phyloP scores from a whole-genome alignment of 2,113 vertebrate species.

The Epinephelus lanceolatus region DNA sequence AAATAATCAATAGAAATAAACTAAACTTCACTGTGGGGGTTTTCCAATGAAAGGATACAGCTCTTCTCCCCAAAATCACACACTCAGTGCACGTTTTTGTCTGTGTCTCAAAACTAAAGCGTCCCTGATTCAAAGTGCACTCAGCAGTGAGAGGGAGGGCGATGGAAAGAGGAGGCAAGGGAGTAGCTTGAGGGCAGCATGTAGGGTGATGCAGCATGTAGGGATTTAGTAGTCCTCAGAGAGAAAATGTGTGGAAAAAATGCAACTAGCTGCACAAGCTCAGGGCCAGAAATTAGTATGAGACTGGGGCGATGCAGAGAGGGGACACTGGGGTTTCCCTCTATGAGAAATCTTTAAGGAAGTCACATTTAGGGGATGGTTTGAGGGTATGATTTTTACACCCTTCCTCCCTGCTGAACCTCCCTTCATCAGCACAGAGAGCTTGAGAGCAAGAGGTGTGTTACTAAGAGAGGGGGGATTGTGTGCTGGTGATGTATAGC shows the following conservation, averaged over 20 bases:
- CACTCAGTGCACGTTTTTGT: constrained; percentile 67
- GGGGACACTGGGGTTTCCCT: constrained; percentile 5
- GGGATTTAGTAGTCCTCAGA: constrained; percentile 49
- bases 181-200: constrained; percentile 44
- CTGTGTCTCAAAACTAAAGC: constrained; percentile 69
- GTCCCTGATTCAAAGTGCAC: constrained; percentile 85
- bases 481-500: constrained; percentile 73
- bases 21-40: constrained; percentile 15
- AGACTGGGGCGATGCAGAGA: constrained; percentile 13
- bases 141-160: constrained; percentile 61
- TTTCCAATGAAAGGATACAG: constrained; percentile 23
- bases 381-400: constrained; percentile 10
- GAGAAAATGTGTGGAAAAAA: constrained; percentile 17
- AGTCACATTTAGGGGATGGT: constrained; percentile 61
- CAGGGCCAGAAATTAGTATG: constrained; percentile 24
- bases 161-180: constrained; percentile 20
- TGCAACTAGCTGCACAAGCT: constrained; percentile 39
- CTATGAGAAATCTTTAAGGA: constrained; percentile 37
- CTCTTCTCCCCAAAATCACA: constrained; percentile 4
- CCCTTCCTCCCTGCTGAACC: constrained; percentile 16
- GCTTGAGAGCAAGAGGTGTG: constrained; percentile 17
- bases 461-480: constrained; percentile 15
- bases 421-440: constrained; percentile 38
- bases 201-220: constrained; percentile 49
- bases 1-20: constrained; percentile 41